phyloP scores from a whole-genome alignment of 1,140 invertebrate genomes.

The Subanguina moxae region DNA sequence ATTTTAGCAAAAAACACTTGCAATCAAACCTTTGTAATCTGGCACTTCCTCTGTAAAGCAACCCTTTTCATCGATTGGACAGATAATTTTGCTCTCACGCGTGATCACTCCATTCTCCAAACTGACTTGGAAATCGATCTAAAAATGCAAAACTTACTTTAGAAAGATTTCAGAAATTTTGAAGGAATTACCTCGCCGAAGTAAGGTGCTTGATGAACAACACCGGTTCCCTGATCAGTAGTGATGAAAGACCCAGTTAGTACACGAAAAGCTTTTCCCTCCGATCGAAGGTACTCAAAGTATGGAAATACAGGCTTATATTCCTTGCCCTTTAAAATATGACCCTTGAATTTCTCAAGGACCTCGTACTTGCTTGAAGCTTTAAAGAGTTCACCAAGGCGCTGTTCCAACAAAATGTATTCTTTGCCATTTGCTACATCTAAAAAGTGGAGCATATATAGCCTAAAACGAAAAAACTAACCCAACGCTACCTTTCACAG shows the following conservation, averaged over 20 bases:
- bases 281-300: conserved; percentile 66
- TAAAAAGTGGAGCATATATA: conserved; percentile 62
- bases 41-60: conserved; percentile 77
- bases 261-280: conserved; percentile 73
- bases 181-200: conserved; percentile 76
- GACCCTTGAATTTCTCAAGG: conserved; percentile 70
- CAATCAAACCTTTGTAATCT: conserved; percentile 73
- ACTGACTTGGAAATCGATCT: conserved; percentile 82
- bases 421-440: conserved; percentile 67
- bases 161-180: not conserved
- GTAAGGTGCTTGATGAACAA: conserved; percentile 97
- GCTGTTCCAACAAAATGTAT: conserved; percentile 83
- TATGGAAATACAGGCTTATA: conserved; percentile 91
- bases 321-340: conserved; percentile 72
- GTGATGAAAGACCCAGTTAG: conserved; percentile 88
- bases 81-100: conserved; percentile 69
- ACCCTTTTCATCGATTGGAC: conserved; percentile 88
- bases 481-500: conserved; percentile 65
- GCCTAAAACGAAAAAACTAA: not conserved
- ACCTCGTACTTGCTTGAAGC: conserved; percentile 59
- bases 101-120: conserved; percentile 76
- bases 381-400: conserved; percentile 77
- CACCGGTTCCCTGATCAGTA: conserved; percentile 91
- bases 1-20: not conserved
- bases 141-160: conserved; percentile 6